These are phyloP conservation scores for Ceratina australensis DNA, from an alignment of 1,140 invertebrate species.

Conservation along the genomic window DNA sequence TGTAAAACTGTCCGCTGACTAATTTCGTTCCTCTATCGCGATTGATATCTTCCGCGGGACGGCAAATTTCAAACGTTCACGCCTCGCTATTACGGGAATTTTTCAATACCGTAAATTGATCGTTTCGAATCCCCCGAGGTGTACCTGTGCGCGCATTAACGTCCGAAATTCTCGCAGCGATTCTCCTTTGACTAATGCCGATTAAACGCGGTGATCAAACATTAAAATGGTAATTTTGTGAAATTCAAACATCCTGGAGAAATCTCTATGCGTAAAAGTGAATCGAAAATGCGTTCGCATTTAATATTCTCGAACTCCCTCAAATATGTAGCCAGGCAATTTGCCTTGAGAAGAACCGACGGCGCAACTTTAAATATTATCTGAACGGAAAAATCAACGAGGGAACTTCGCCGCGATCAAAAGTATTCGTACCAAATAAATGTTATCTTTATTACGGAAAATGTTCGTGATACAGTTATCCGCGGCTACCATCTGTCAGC, in stretches of 20 bases:
- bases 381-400: no score
- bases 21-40: slow-evolving; percentile 1
- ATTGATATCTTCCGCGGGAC: background rate
- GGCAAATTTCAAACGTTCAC: background rate
- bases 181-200: no score
- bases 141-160: no score
- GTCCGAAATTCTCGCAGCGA: background rate
- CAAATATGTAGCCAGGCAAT: background rate
- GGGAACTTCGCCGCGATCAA: no score
- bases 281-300: background rate
- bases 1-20: background rate
- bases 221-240: background rate
- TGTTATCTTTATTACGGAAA: background rate
- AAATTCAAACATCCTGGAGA: background rate
- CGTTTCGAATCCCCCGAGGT: no score
- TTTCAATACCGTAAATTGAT: no score
- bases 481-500: background rate
- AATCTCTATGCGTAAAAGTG: background rate
- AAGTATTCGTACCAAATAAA: no score
- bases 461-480: background rate
- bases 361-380: no score
- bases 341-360: background rate
- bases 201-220: background rate
- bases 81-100: no score
- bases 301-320: background rate